A percentile compares a stretch with the other conserved stretches of the same genome.
Conservation (phyloP, 2,888 invertebrate species). For the Stegana nigrithorax region DNA sequence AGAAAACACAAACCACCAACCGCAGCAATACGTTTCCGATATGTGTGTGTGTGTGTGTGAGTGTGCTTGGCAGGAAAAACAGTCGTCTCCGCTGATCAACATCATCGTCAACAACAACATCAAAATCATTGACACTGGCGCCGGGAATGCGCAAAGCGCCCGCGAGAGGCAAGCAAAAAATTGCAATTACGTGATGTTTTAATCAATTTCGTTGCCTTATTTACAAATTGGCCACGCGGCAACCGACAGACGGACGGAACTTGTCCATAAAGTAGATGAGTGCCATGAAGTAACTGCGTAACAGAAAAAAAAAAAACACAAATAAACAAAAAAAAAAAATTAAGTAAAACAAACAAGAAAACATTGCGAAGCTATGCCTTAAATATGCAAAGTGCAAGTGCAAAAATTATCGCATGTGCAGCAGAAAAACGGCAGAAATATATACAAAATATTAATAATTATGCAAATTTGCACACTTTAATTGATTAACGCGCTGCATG, state of each 20-base stretch:
- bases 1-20: too few species aligned
- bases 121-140: slow-evolving; percentile 20
- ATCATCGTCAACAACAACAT: background rate
- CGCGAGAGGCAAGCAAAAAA: slow-evolving; percentile 27
- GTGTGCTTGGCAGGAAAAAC: background rate
- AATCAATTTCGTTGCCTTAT: slow-evolving; percentile 50
- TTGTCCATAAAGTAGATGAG: too few species aligned
- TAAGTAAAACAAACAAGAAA: background rate
- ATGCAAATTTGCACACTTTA: slow-evolving; percentile 47
- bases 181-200: slow-evolving; percentile 55
- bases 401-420: slow-evolving; percentile 37
- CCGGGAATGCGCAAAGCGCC: slow-evolving; percentile 8
- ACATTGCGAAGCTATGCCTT: background rate
- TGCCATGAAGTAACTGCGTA: too few species aligned
- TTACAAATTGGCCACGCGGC: slow-evolving; percentile 30
- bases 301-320: background rate
- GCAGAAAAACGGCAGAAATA: background rate
- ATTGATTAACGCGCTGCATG: slow-evolving; percentile 45
- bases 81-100: background rate
- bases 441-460: slow-evolving; percentile 28
- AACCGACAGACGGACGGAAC: background rate
- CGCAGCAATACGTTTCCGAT: background rate
- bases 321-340: background rate
- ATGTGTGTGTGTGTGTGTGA: too few species aligned
- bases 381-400: slow-evolving; percentile 38